These are phyloP conservation scores for Ptilonorhynchus violaceus DNA, from an alignment of 2,113 vertebrate genomes.

Conservation along the genomic window DNA sequence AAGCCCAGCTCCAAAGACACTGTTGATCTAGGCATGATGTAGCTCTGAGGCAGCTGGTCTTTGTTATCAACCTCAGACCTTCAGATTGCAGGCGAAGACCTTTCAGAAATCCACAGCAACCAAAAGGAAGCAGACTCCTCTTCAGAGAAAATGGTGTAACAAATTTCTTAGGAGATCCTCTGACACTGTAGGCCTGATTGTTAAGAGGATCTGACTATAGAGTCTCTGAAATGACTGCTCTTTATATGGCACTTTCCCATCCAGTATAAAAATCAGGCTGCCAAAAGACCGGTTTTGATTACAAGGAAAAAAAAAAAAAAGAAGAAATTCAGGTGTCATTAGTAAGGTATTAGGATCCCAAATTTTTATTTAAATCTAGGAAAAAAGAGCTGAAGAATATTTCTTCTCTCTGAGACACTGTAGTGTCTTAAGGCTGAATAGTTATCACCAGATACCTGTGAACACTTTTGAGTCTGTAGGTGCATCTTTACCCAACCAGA, in stretches of 20 bases:
- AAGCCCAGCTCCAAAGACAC: background rate
- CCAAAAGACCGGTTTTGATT: background rate
- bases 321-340: background rate
- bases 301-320: background rate
- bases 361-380: background rate
- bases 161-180: background rate
- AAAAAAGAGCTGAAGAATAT: background rate
- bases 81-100: background rate
- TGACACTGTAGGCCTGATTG: background rate
- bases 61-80: background rate
- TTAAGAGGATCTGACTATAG: background rate
- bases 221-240: background rate
- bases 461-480: background rate
- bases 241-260: background rate
- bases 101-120: background rate
- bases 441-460: background rate
- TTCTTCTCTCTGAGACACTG: background rate
- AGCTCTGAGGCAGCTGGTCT: background rate
- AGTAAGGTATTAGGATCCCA: background rate
- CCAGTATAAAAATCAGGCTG: background rate
- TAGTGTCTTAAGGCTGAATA: background rate
- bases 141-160: background rate
- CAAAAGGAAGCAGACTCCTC: background rate
- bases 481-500: background rate
- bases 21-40: background rate